Percentiles rank a stretch among this genome's conserved stretches.
Conservation (phyloP, 2,113 vertebrate genomes). For the Centropus bengalensis region DNA sequence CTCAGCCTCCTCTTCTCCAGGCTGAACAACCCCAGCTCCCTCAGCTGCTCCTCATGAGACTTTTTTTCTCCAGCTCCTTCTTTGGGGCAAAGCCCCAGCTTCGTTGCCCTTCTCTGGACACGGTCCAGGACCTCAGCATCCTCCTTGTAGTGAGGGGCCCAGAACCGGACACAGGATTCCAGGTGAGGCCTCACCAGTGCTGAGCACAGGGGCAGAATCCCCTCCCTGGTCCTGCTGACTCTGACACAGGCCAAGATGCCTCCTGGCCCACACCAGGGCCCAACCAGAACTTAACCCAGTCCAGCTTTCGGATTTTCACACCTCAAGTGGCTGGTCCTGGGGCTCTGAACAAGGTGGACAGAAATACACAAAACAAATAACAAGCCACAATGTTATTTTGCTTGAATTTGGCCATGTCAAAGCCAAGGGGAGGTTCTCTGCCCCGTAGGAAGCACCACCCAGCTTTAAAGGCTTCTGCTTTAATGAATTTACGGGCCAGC, state of each 20-base stretch:
- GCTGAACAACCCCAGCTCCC: too few species aligned
- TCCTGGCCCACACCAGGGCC: background rate
- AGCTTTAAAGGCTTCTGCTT: background rate
- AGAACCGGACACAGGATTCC: too few species aligned
- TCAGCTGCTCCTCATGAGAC: too few species aligned
- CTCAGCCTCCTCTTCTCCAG: too few species aligned
- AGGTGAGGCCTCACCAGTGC: too few species aligned
- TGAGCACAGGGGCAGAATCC: too few species aligned
- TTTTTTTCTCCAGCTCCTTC: too few species aligned
- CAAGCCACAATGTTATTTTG: background rate
- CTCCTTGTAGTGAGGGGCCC: too few species aligned
- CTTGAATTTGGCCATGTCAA: background rate
- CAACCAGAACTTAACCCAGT: background rate
- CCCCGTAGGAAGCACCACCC: background rate
- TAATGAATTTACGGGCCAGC: background rate
- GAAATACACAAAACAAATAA: background rate
- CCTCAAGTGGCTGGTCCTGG: background rate
- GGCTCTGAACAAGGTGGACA: background rate
- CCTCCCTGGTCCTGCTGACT: too few species aligned
- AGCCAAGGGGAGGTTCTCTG: background rate
- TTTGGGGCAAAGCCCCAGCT: too few species aligned
- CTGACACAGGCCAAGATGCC: background rate
- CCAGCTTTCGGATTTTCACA: background rate
- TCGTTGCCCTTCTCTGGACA: too few species aligned
- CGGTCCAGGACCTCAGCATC: too few species aligned